Evolutionary conservation across 2,888 invertebrate genomes (phyloP), one percentile per base, ranked within the genome.

Genomic region (Epinotia brunnichana): DNA sequence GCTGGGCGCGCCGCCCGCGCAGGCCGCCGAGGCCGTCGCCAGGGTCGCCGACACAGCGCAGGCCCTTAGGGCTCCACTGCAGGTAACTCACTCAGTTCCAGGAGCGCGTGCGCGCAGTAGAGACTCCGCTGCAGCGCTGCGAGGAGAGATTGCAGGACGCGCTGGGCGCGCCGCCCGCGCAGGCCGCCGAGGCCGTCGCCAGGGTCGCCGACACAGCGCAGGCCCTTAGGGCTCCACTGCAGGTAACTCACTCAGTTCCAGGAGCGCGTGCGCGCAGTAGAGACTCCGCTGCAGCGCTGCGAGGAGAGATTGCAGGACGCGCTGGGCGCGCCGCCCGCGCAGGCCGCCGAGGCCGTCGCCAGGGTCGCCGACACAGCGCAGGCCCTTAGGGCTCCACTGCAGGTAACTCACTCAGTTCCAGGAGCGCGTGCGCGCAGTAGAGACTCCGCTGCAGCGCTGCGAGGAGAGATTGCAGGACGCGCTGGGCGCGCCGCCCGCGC

Each of bases 1-100:
- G 94, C 96, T 79, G 87, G 96, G 67, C 94, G 97, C 80, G 94
- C 95, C 85, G 95, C 97, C 77, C 0, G 96, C 96, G 1, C 95
- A 95, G 75, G 98, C 98, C 87, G 94, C 97, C 69, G 98, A 98
- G 73, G 96, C 97, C 74, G 97, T 99, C 74, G 97, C 97, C 84
- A 95, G 95, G 19, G 94, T 98, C 71, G 93, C 96, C 51, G 98
- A 98, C 83, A 98, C 98, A 90, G 95, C 97, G 3, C 94, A 95
- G 17, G 95, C 95, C 44, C 91, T 98, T 54, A 95, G 96, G 79
- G 96, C 96, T 77, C 98, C 98, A 35, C 85, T 95, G 39, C 94
- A 94, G 90, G 93, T 91, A 69, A 10, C 15, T n/a, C n/a, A n/a
- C n/a, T n/a, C n/a, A n/a, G n/a, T n/a, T n/a, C n/a, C n/a, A n/a